Evolutionary conservation across 1,140 invertebrate species (phyloP), one percentile per base, ranked within the genome.

Genomic region (Portunus trituberculatus): DNA sequence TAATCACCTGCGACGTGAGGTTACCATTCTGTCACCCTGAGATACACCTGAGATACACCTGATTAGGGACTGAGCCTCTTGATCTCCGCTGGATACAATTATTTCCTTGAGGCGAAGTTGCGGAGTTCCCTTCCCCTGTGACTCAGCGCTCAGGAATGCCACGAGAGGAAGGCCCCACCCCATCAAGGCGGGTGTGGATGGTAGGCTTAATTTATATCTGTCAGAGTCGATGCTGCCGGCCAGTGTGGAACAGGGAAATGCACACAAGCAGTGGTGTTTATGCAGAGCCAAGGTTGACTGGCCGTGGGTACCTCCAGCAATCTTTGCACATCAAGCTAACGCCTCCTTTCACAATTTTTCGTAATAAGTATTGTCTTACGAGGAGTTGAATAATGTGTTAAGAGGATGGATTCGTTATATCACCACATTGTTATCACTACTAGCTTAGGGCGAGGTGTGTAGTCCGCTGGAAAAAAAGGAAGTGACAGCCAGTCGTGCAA

Each of bases 121-220:
- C 25, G 20, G 67, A n/a, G 20, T 76, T 76, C 67, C 20, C 67
- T 76, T 76, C 20, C 67, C 25, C 20, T 76, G 14, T 91, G 52
- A 91, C 90, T 91, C 59, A 91, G 90, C 32, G 32, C 32, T 76
- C 59, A 59, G 59, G 52, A 91, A 76, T 76, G 28, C 90, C 52
- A 16, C 90, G 31, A 76, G 32, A 91, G 67, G 90, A 76, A 28
- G 88, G 32, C 88, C 67, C 67, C 67, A n/a, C 20, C n/a, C 67
- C 67, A 20, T 25, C 25, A n/a, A n/a, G 67, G 2, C 12, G 20
- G 90, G 67, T 32, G 90, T 76, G 52, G 83, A 84, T 8, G 83
- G 86, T 93, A 84, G 82, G 92, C 31, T 93, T 82, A 93, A 93
- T 93, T 93, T 87, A 93, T 93, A 93, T 93, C 92, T 87, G 92